These are phyloP conservation scores for Enteromius mattozi DNA, from an alignment of 2,797 vertebrate genomes.

Conservation along the genomic window DNA sequence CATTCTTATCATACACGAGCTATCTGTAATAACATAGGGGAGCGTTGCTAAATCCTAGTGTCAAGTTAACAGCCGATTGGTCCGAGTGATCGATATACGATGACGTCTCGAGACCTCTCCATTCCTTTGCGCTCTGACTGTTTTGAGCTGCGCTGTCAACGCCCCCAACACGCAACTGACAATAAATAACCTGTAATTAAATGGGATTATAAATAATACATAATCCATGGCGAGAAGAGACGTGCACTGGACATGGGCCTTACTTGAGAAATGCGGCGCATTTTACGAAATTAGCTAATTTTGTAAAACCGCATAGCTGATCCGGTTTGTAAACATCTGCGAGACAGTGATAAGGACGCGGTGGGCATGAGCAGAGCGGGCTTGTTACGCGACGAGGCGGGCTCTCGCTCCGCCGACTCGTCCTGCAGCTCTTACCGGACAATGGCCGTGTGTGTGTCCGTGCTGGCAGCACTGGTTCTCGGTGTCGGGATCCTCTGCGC, in stretches of 20 bases:
- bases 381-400: slow-evolving; percentile 10
- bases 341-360: slow-evolving; percentile 16
- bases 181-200: not conserved
- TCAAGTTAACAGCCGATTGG: not conserved
- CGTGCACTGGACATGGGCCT: not conserved
- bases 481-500: slow-evolving; percentile 41
- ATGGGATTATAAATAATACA: not conserved
- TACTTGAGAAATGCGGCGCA: not conserved
- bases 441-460: slow-evolving; percentile 21
- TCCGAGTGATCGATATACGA: not conserved
- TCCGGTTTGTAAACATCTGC: slow-evolving; percentile 28
- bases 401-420: not conserved
- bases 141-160: not conserved
- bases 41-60: not conserved
- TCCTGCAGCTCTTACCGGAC: not conserved
- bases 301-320: not conserved
- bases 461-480: slow-evolving; percentile 27
- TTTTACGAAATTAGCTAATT: not conserved
- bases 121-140: not conserved
- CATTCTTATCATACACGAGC: not conserved
- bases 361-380: slow-evolving; percentile 35
- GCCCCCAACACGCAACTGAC: not conserved
- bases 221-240: not conserved
- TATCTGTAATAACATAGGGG: not conserved
- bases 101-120: not conserved